Evolutionary conservation across 2,797 vertebrate species (phyloP).

Genomic region (Parambassis ranga): DNA sequence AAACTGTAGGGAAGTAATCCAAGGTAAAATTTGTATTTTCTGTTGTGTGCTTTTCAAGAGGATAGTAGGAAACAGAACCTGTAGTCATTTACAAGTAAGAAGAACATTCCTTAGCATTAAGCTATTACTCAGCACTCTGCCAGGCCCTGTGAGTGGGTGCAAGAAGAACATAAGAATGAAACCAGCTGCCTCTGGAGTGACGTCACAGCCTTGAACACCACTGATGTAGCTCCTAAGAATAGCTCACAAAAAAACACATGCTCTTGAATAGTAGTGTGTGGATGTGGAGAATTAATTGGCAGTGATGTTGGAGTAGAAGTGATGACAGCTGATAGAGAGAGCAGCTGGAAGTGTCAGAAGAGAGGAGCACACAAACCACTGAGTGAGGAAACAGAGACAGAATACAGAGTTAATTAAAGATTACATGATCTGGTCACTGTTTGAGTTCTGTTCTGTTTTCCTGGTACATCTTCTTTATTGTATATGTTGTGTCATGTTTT

Average conservation of each 20-base stretch:
- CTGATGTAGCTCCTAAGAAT: conserved; percentile 68
- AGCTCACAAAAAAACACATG: conserved; percentile 51
- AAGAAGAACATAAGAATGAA: conserved; percentile 67
- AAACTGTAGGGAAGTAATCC: too few relatives aligned
- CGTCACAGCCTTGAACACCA: conserved; percentile 64
- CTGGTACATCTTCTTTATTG: too few relatives aligned
- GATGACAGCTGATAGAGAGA: conserved; percentile 75
- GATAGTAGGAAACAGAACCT: neutral
- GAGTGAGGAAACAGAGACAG: conserved; percentile 1
- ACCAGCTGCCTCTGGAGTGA: conserved; percentile 65
- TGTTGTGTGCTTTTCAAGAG: neutral
- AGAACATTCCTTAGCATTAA: conserved; percentile 26
- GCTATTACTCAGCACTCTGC: conserved; percentile 65
- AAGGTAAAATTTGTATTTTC: too few relatives aligned
- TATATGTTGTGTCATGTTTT: too few relatives aligned
- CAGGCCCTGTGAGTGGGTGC: conserved; percentile 31
- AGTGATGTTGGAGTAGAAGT: conserved; percentile 55
- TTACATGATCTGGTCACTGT: too few relatives aligned
- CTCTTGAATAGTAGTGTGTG: conserved; percentile 26
- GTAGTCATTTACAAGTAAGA: neutral
- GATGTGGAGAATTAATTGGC: conserved; percentile 66
- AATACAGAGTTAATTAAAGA: too few relatives aligned
- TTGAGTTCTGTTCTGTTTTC: too few relatives aligned
- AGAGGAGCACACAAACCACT: conserved; percentile 24
- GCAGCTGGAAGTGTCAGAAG: conserved; percentile 67